A percentile compares a stretch with the other conserved stretches of the same genome.
Evolutionary conservation across 2,888 invertebrate species (phyloP).

Genomic region (Rhagophthalmus giganteus): DNA sequence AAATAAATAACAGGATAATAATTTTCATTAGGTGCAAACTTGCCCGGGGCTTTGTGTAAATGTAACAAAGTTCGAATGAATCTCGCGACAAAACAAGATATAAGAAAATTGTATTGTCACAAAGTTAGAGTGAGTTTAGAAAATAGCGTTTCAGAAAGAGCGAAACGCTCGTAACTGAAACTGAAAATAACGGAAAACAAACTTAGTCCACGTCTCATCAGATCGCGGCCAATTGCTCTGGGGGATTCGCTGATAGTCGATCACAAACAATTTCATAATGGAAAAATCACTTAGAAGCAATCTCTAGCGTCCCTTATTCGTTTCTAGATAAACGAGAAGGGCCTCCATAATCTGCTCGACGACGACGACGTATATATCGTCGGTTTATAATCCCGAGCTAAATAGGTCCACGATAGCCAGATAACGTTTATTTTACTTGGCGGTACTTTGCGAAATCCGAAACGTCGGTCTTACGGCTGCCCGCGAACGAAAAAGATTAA

Average conservation of each 20-base stretch:
- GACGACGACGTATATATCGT: not conserved
- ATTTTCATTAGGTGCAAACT: conserved; percentile 42
- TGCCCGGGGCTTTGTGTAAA: conserved; percentile 37
- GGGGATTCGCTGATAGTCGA: conserved; percentile 24
- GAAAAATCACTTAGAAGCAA: conserved; percentile 28
- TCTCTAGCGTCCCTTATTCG: conserved; percentile 9
- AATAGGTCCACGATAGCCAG: no score
- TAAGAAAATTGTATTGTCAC: conserved; percentile 45
- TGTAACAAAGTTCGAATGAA: conserved; percentile 44
- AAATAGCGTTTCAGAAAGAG: conserved; percentile 34
- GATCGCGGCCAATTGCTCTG: conserved; percentile 28
- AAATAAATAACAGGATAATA: conserved; percentile 41
- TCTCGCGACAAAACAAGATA: conserved; percentile 42
- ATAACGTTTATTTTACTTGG: no score
- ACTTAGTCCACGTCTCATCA: conserved; percentile 30
- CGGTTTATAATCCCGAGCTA: no score
- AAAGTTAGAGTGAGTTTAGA: conserved; percentile 39
- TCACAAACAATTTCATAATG: conserved; percentile 26
- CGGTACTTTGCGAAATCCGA: no score
- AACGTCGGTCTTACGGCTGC: no score
- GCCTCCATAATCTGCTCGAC: conserved; percentile 2
- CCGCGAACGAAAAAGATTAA: no score
- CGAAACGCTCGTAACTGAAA: conserved; percentile 24
- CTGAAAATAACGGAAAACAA: conserved; percentile 32
- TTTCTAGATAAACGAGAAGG: not conserved